phyloP scores from a whole-genome alignment of 2,113 vertebrate species.

The Artemisiospiza belli region DNA sequence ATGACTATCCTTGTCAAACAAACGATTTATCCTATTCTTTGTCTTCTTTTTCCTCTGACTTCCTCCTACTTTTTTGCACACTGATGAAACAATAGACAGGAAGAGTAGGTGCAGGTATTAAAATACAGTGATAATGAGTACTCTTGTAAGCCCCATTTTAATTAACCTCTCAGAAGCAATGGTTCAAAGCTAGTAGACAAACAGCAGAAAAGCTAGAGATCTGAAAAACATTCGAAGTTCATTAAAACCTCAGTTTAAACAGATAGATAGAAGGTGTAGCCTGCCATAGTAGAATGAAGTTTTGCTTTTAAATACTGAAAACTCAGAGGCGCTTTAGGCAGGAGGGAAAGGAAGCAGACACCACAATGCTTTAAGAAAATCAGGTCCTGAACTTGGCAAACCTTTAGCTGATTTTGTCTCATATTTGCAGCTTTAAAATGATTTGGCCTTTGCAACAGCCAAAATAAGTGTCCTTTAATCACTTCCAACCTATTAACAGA shows the following conservation, averaged over 20 bases:
- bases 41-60: not conserved
- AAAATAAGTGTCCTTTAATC: slow-evolving; percentile 82
- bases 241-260: slow-evolving; percentile 49
- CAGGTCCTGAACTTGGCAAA: slow-evolving; percentile 75
- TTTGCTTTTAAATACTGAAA: slow-evolving; percentile 37
- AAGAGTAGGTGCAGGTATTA: not conserved
- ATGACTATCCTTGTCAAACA: not conserved
- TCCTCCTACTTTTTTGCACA: not conserved
- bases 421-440: slow-evolving; percentile 76
- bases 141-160: not conserved
- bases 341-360: slow-evolving; percentile 19
- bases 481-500: slow-evolving; percentile 84
- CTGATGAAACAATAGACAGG: not conserved
- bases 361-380: slow-evolving; percentile 48
- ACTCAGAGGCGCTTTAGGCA: slow-evolving; percentile 12
- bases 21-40: not conserved
- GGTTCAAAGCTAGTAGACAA: slow-evolving; percentile 18
- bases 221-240: slow-evolving; percentile 33
- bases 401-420: slow-evolving; percentile 70
- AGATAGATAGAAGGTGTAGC: not conserved
- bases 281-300: not conserved
- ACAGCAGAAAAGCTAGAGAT: slow-evolving; percentile 12
- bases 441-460: slow-evolving; percentile 78
- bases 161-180: not conserved
- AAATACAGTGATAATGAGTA: not conserved